Evolutionary conservation across 35 echinoderm and acorn worm genomes (phyloP).

Genomic region (Chiridota heheva): DNA sequence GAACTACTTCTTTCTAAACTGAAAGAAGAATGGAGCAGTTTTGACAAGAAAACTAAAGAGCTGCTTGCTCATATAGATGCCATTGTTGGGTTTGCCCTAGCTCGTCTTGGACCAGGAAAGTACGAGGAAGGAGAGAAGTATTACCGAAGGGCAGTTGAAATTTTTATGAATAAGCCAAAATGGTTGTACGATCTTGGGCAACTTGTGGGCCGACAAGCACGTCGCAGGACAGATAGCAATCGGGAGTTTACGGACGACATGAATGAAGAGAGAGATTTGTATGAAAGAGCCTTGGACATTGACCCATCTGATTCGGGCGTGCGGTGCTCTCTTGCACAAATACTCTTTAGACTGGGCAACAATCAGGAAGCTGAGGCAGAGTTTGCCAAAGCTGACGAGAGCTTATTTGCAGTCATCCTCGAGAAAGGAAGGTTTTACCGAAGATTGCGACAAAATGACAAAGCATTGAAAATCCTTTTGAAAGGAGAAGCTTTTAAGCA

Average conservation of each 20-base stretch:
- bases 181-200: constrained; percentile 11
- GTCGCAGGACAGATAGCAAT: not conserved
- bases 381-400: not conserved
- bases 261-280: not conserved
- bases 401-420: constrained; percentile 2
- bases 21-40: not conserved
- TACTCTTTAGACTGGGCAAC: not conserved
- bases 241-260: not conserved
- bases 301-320: constrained; percentile 3
- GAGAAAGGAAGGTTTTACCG: constrained; percentile 38
- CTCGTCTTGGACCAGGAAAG: constrained; percentile 1
- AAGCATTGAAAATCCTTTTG: not conserved
- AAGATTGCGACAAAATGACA: not conserved
- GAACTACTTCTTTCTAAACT: not conserved
- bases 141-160: not conserved
- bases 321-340: not conserved
- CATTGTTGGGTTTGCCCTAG: constrained; percentile 13
- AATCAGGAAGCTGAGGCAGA: not conserved
- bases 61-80: not conserved
- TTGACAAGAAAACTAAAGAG: not conserved
- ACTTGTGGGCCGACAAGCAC: not conserved
- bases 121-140: not conserved
- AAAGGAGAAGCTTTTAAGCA: constrained; percentile 1
- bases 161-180: not conserved
- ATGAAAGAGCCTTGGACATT: constrained; percentile 11